Base-by-base conservation (phyloP, 1,140 invertebrate species). In the Phortica variegata region DNA sequence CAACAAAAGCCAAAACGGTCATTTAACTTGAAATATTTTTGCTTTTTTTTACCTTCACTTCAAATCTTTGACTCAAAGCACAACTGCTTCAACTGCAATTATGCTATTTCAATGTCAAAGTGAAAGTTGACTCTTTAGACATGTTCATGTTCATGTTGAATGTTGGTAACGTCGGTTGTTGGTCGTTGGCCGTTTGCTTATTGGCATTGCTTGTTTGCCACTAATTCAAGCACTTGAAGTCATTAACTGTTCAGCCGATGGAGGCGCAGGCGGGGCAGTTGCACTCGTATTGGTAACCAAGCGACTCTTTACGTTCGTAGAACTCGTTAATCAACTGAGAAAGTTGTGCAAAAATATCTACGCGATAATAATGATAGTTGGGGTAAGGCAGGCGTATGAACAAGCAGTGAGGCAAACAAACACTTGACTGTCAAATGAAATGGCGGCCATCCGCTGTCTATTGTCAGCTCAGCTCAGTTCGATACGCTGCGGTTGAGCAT, bases 31-130 rank as follows among this genome's bases (percentile, higher is more conserved):
- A 49, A 49, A 34, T 44, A 47, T 8, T 34, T n/a, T 34, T 40
- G 19, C 51, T 66, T 61, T 50, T 52, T 54, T 65, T 47, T 58
- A 57, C 50, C 48, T 52, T 66, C 52, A 48, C 39, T 47, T 32
- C 45, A 12, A n/a, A n/a, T n/a, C n/a, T n/a, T n/a, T n/a, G n/a
- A n/a, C n/a, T n/a, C n/a, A n/a, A n/a, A n/a, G n/a, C n/a, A n/a
- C n/a, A n/a, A 15, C 31, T 40, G 33, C 18, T 39, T 34, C 12
- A 60, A 37, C 53, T 52, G 63, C 60, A 68, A 68, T 68, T 68
- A 60, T 68, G 40, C 51, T 54, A 63, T 69, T 73, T 73, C 69
- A 73, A 73, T 73, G 69, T 73, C 69, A 73, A 72, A 73, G 69
- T 73, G 69, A 73, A 73, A 73, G 69, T 73, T 69, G 54, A 63